Conservation (phyloP, 2,888 invertebrate genomes). For the Plagodis dolabraria region DNA sequence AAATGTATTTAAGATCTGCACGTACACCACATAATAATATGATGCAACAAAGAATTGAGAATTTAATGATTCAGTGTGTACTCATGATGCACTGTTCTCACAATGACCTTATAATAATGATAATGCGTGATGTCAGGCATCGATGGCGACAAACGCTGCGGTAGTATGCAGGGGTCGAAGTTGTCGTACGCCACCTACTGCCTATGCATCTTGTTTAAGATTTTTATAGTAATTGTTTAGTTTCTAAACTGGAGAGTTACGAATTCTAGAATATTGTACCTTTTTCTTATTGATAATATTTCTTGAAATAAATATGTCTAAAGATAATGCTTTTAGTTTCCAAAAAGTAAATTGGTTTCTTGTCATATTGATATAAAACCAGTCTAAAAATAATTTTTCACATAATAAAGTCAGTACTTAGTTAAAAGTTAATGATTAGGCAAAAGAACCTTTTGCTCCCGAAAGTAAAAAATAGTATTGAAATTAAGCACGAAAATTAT, state of each 20-base stretch:
- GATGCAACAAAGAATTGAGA: conserved; percentile 74
- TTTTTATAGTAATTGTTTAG: conserved; percentile 80
- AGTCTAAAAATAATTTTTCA: conserved; percentile 69
- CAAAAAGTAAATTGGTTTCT: conserved; percentile 72
- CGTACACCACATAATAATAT: no score
- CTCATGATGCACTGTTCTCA: no score
- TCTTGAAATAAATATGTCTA: conserved; percentile 79
- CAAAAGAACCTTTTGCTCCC: conserved; percentile 82
- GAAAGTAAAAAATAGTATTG: no score
- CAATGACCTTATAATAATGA: no score
- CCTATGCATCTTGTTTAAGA: conserved; percentile 58
- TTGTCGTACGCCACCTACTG: conserved; percentile 79
- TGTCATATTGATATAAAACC: conserved; percentile 63
- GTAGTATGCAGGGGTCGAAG: conserved; percentile 71
- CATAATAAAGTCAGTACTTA: conserved; percentile 81
- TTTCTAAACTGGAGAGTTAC: conserved; percentile 81
- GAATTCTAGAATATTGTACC: conserved; percentile 85
- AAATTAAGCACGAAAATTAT: no score
- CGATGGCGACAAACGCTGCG: no score
- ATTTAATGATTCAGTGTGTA: no score
- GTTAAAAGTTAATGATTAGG: conserved; percentile 75
- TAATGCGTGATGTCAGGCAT: no score
- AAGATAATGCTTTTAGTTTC: conserved; percentile 75
- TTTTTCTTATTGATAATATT: conserved; percentile 81
- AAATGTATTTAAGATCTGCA: no score